Evolutionary conservation across 2,797 vertebrate species (phyloP).

Genomic region (Enteromius thamalakanensis): DNA sequence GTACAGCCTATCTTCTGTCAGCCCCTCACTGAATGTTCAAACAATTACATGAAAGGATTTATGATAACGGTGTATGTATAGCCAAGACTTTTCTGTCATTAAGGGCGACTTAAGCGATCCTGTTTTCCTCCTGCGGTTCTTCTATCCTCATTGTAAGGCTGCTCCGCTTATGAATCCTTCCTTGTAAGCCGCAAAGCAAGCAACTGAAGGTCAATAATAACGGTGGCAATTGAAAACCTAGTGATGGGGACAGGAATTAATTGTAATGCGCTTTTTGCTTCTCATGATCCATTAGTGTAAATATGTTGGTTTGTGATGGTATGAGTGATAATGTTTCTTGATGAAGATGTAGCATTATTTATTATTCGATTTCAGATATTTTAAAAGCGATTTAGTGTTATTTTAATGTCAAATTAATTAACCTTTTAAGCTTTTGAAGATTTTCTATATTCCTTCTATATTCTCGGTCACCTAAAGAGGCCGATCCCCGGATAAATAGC

Average conservation of each 20-base stretch:
- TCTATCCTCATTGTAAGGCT: constrained; percentile 47
- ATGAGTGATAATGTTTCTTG: not conserved
- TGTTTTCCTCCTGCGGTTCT: constrained; percentile 28
- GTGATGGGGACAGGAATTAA: constrained; percentile 71
- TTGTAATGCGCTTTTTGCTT: constrained; percentile 60
- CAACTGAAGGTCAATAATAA: constrained; percentile 78
- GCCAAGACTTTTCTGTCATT: constrained; percentile 66
- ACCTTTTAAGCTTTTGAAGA: not conserved
- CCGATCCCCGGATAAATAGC: constrained; percentile 48
- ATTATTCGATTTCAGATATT: not conserved
- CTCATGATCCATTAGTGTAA: constrained; percentile 23
- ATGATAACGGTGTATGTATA: constrained; percentile 65
- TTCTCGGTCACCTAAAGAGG: constrained; percentile 43
- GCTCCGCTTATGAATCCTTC: constrained; percentile 59
- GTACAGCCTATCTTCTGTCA: constrained; percentile 54
- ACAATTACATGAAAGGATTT: constrained; percentile 70
- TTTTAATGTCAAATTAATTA: not conserved
- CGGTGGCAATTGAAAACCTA: constrained; percentile 72
- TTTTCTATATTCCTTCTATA: constrained; percentile 5
- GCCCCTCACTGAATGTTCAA: constrained; percentile 64
- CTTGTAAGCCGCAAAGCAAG: constrained; percentile 73
- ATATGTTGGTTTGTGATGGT: constrained; percentile 37
- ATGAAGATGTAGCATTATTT: not conserved
- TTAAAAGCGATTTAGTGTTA: not conserved
- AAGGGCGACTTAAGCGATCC: constrained; percentile 64